A percentile compares a stretch with the other conserved stretches of the same genome.
phyloP scores from a whole-genome alignment of 2,113 vertebrate species.

The Silurus glanis region DNA sequence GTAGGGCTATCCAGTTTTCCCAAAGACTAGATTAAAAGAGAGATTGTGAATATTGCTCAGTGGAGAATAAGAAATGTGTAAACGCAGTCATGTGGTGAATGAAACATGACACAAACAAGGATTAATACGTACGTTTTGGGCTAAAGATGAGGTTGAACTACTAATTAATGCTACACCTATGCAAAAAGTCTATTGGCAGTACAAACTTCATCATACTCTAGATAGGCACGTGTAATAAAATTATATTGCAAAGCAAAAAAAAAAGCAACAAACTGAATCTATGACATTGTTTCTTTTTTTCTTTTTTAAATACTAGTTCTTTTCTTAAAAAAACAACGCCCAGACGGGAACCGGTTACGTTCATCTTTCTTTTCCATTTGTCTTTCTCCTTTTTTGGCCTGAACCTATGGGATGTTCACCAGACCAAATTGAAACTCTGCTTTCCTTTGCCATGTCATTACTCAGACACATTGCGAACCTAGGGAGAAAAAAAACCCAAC shows the following conservation, averaged over 20 bases:
- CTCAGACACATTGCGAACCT: not conserved
- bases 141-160: not conserved
- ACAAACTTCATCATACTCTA: not conserved
- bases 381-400: slow-evolving; percentile 23
- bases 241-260: not conserved
- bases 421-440: not conserved
- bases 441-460: slow-evolving; percentile 32
- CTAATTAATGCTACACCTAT: not conserved
- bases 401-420: not conserved
- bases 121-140: not conserved
- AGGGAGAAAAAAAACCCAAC: not conserved
- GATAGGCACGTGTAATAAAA: not conserved
- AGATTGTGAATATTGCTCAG: not conserved
- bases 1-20: not conserved
- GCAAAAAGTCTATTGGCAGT: not conserved
- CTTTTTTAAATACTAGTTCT: too few species aligned
- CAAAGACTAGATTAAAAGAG: too few species aligned
- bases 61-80: not conserved
- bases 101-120: not conserved
- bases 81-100: not conserved
- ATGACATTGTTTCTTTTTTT: too few species aligned
- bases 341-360: not conserved
- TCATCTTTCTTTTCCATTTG: not conserved
- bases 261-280: not conserved
- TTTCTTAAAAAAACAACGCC: too few species aligned